Conservation (phyloP, 1,140 invertebrate genomes). For the Neodiprion virginianus region DNA sequence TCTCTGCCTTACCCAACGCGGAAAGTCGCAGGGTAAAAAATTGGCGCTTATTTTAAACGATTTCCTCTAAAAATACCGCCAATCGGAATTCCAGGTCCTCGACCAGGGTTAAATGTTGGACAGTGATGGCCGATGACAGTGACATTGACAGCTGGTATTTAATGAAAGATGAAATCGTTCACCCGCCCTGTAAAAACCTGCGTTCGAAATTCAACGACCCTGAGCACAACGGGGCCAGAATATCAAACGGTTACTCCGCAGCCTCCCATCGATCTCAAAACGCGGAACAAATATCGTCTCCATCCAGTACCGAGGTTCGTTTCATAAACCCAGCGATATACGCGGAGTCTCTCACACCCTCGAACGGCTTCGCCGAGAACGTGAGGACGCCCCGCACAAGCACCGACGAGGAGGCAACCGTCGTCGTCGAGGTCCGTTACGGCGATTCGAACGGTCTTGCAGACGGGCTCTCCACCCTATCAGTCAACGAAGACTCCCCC, state of each 20-base stretch:
- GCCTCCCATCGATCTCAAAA: background rate
- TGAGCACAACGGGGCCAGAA: background rate
- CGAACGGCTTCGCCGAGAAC: slow-evolving; percentile 9
- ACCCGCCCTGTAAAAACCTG: background rate
- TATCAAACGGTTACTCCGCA: no score
- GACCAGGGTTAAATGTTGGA: slow-evolving; percentile 31
- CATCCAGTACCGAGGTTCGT: slow-evolving; percentile 33
- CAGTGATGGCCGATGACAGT: slow-evolving; percentile 35
- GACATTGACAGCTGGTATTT: slow-evolving; percentile 33
- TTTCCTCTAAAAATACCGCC: slow-evolving; percentile 12
- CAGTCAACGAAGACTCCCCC: background rate
- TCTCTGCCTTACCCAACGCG: background rate
- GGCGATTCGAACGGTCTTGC: slow-evolving; percentile 12
- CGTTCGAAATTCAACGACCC: background rate
- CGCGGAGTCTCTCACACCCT: slow-evolving; percentile 23
- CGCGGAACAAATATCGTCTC: background rate
- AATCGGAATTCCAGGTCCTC: slow-evolving; percentile 19
- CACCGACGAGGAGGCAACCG: background rate
- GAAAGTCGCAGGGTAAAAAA: no score
- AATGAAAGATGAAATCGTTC: background rate
- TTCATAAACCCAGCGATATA: slow-evolving; percentile 44
- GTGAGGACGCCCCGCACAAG: background rate
- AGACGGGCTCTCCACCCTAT: slow-evolving; percentile 7
- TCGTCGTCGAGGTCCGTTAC: background rate
- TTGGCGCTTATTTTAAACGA: background rate